These are phyloP conservation scores for Drosophila differens DNA, from an alignment of 2,888 invertebrate species.

Conservation along the genomic window DNA sequence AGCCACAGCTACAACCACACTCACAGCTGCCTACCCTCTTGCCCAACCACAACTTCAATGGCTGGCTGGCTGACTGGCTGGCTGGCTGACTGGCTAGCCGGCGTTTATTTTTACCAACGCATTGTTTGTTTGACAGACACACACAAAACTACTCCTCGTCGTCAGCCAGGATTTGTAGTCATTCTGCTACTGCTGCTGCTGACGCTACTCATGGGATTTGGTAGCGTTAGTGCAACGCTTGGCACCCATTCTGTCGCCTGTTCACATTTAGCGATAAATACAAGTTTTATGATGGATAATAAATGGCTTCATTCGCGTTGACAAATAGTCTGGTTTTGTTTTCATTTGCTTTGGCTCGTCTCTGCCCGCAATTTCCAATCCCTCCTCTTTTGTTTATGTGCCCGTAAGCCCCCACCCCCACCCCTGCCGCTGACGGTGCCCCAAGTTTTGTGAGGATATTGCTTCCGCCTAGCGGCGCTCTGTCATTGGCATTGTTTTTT, in stretches of 20 bases:
- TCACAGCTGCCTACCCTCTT: conserved; percentile 10
- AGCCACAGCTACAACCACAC: conserved; percentile 1
- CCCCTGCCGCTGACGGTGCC: background rate
- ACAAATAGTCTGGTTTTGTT: conserved; percentile 82
- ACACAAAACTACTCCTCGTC: conserved; percentile 64
- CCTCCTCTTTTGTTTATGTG: conserved; percentile 32
- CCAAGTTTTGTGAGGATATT: conserved; percentile 18
- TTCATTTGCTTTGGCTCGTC: conserved; percentile 71
- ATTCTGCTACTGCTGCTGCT: conserved; percentile 35
- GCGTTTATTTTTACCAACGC: conserved; percentile 68
- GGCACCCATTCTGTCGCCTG: conserved; percentile 33
- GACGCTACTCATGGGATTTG: conserved; percentile 62
- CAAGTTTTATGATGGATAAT: conserved; percentile 84
- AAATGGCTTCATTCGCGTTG: conserved; percentile 84
- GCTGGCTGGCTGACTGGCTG: background rate
- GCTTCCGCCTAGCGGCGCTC: conserved; percentile 28
- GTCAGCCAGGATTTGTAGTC: conserved; percentile 75
- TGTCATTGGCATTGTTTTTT: conserved; percentile 48
- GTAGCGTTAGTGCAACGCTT: conserved; percentile 45
- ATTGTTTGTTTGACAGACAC: conserved; percentile 76
- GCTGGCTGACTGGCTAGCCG: background rate
- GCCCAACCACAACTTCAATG: background rate
- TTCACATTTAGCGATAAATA: conserved; percentile 82
- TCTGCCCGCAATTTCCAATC: conserved; percentile 20
- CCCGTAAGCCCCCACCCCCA: background rate